A percentile compares a stretch with the other conserved stretches of the same genome.
phyloP scores from a whole-genome alignment of 2,113 vertebrate genomes.

The Siniperca chuatsi region DNA sequence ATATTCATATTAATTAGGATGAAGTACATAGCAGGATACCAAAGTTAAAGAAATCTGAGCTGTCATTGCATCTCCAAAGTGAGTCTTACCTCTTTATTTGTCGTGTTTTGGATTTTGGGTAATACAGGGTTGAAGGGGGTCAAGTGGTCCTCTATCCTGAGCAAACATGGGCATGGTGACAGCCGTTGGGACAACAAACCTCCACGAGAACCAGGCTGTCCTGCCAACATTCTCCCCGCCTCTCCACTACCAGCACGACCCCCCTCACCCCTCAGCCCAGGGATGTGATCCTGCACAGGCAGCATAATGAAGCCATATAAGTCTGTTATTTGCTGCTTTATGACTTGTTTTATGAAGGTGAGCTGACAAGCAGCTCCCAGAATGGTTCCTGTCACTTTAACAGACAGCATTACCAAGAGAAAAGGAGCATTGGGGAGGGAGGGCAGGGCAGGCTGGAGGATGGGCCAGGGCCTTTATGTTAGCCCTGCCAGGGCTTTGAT shows the following conservation, averaged over 20 bases:
- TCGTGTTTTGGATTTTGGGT: conserved; percentile 41
- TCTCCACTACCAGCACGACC: conserved; percentile 41
- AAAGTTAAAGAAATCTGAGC: conserved; percentile 8
- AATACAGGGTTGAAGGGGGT: conserved; percentile 56
- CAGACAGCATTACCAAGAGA: conserved; percentile 90
- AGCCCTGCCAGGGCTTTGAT: conserved; percentile 89
- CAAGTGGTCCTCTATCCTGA: conserved; percentile 65
- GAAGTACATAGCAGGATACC: not conserved
- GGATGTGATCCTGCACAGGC: conserved; percentile 74
- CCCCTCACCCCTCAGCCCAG: conserved; percentile 60
- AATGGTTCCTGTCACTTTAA: conserved; percentile 93
- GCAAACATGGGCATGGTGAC: conserved; percentile 73
- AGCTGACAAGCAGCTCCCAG: conserved; percentile 85
- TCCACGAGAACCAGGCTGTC: conserved; percentile 73
- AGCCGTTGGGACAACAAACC: conserved; percentile 69
- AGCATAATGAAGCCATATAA: conserved; percentile 89
- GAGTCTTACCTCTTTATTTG: conserved; percentile 44
- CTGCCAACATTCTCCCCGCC: conserved; percentile 67
- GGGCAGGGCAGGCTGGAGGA: conserved; percentile 79
- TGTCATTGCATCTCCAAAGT: conserved; percentile 38
- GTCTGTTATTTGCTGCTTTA: conserved; percentile 87
- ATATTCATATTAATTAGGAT: not conserved
- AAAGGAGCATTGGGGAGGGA: conserved; percentile 83
- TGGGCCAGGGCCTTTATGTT: conserved; percentile 82
- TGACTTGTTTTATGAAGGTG: conserved; percentile 90